Evolutionary conservation across 2,797 vertebrate species (phyloP).

Genomic region (Rhinatrema bivittatum): DNA sequence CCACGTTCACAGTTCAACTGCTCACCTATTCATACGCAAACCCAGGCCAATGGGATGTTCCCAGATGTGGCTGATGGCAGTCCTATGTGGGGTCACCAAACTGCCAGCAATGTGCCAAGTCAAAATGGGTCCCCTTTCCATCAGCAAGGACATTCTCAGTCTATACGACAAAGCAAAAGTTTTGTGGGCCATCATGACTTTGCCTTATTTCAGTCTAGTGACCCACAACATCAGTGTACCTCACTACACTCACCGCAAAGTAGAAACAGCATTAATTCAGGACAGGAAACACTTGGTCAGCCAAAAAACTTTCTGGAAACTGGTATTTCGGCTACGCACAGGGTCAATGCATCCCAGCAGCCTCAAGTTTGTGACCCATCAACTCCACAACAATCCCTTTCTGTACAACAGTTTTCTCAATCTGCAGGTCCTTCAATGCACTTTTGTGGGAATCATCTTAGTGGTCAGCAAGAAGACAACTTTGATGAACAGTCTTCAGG

Average conservation of each 20-base stretch:
- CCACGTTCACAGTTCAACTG: constrained; percentile 81
- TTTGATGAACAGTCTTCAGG: constrained; percentile 63
- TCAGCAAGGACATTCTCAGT: constrained; percentile 72
- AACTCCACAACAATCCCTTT: constrained; percentile 57
- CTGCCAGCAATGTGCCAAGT: constrained; percentile 58
- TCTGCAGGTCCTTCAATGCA: constrained; percentile 59
- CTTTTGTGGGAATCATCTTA: constrained; percentile 60
- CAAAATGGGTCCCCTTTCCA: constrained; percentile 88
- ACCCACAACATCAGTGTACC: constrained; percentile 67
- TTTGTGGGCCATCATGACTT: constrained; percentile 79
- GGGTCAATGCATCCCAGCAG: constrained; percentile 58
- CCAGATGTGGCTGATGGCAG: constrained; percentile 76
- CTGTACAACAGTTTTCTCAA: constrained; percentile 69
- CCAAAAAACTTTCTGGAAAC: constrained; percentile 76
- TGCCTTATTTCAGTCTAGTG: constrained; percentile 78
- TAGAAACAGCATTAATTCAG: constrained; percentile 59
- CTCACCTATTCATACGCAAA: constrained; percentile 68
- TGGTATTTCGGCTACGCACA: constrained; percentile 54
- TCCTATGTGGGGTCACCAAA: constrained; percentile 93
- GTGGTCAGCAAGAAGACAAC: constrained; percentile 48
- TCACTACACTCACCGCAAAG: constrained; percentile 51
- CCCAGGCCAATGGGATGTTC: constrained; percentile 86
- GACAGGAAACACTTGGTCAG: constrained; percentile 58
- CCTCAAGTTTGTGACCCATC: constrained; percentile 63
- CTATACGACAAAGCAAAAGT: constrained; percentile 73